These are phyloP conservation scores for Drosophila ohnishii DNA, from an alignment of 1,140 invertebrate genomes.

Conservation along the genomic window DNA sequence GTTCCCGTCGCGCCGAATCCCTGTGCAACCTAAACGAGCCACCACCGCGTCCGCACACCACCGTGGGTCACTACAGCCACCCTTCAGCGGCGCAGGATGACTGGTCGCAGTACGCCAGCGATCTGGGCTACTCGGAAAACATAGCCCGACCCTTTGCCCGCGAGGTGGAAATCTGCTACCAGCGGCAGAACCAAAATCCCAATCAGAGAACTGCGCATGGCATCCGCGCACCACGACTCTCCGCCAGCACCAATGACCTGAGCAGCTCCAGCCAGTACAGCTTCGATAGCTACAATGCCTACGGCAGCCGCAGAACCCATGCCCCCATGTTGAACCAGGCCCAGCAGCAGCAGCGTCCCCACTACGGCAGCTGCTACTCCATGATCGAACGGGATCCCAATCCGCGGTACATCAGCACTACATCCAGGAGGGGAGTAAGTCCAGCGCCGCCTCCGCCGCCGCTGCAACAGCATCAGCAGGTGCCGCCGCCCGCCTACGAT, in stretches of 20 bases:
- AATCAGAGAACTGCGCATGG: constrained; percentile 33
- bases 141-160: constrained; percentile 74
- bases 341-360: constrained; percentile 63
- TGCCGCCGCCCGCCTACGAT: constrained; percentile 77
- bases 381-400: constrained; percentile 83
- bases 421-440: constrained; percentile 83
- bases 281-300: constrained; percentile 70
- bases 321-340: constrained; percentile 71
- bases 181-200: constrained; percentile 44
- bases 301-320: constrained; percentile 58
- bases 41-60: constrained; percentile 52
- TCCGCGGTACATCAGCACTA: constrained; percentile 83
- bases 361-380: constrained; percentile 81
- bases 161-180: constrained; percentile 82
- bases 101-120: constrained; percentile 72
- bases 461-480: constrained; percentile 25
- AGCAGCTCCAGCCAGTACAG: constrained; percentile 46
- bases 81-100: constrained; percentile 54
- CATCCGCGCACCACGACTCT: constrained; percentile 71
- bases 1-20: constrained; percentile 65
- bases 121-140: constrained; percentile 79
- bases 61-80: constrained; percentile 49
- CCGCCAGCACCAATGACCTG: constrained; percentile 76
- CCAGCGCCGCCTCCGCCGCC: constrained; percentile 84
- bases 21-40: constrained; percentile 68